These are phyloP conservation scores for Drosophila merina DNA, from an alignment of 2,888 invertebrate genomes.

Conservation along the genomic window DNA sequence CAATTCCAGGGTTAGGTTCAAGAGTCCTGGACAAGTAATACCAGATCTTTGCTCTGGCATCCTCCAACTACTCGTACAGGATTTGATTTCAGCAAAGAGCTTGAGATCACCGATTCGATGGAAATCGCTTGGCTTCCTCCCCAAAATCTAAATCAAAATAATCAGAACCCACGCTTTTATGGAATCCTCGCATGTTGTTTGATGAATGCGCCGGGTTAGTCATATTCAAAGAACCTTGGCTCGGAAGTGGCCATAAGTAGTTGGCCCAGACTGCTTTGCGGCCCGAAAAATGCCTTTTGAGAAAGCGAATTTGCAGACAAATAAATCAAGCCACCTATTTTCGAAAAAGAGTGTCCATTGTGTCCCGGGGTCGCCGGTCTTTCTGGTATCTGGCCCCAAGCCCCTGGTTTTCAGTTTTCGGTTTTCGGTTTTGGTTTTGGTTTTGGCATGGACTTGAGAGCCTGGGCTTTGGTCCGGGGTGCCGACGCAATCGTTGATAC, in stretches of 20 bases:
- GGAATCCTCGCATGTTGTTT: slow-evolving; percentile 19
- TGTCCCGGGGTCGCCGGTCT: slow-evolving; percentile 54
- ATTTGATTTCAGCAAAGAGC: slow-evolving; percentile 11
- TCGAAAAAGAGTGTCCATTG: slow-evolving; percentile 71
- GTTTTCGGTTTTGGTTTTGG: slow-evolving; percentile 19
- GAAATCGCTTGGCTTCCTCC: background rate
- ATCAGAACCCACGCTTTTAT: slow-evolving; percentile 17
- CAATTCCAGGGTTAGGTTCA: background rate
- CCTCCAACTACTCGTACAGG: slow-evolving; percentile 1
- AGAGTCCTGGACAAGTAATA: background rate
- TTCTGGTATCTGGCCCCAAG: slow-evolving; percentile 21
- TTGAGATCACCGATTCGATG: slow-evolving; percentile 19
- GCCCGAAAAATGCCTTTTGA: slow-evolving; percentile 73
- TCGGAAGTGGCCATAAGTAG: slow-evolving; percentile 66
- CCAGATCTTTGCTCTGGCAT: slow-evolving; percentile 9
- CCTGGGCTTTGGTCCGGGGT: slow-evolving; percentile 55
- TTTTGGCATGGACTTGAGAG: slow-evolving; percentile 15
- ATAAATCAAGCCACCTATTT: slow-evolving; percentile 82
- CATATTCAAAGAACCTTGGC: slow-evolving; percentile 60
- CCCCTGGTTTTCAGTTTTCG: slow-evolving; percentile 12
- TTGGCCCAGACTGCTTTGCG: slow-evolving; percentile 53
- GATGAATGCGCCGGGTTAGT: slow-evolving; percentile 48
- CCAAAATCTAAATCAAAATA: slow-evolving; percentile 12
- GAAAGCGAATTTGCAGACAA: slow-evolving; percentile 80
- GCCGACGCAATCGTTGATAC: slow-evolving; percentile 58